A percentile compares a stretch with the other conserved stretches of the same genome.
Conservation (phyloP, 2,888 invertebrate species). For the Andrena marginata region DNA sequence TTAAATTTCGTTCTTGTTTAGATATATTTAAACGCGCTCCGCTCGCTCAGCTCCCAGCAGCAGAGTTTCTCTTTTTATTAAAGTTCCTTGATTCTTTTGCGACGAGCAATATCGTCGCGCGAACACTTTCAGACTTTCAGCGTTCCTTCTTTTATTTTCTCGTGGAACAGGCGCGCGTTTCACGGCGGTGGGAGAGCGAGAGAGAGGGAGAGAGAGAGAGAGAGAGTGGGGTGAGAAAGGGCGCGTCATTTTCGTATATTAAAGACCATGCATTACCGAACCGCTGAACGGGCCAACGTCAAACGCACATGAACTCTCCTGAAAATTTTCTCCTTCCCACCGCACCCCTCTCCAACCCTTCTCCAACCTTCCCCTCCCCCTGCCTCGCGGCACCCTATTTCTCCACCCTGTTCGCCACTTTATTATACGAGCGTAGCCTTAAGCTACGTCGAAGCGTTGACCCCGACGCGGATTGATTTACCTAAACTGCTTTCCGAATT, state of each 20-base stretch:
- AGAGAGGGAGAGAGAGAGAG: too few species aligned
- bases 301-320: slow-evolving; percentile 75
- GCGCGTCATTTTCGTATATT: slow-evolving; percentile 74
- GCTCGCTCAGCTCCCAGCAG: too few species aligned
- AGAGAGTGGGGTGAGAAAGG: slow-evolving; percentile 20
- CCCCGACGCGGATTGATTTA: slow-evolving; percentile 68
- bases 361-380: slow-evolving; percentile 37
- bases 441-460: slow-evolving; percentile 68
- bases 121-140: not conserved
- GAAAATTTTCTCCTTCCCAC: slow-evolving; percentile 58
- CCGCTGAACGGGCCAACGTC: slow-evolving; percentile 79
- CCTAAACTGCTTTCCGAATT: slow-evolving; percentile 66
- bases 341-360: slow-evolving; percentile 24
- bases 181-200: too few species aligned
- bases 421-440: slow-evolving; percentile 69
- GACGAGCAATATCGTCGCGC: not conserved
- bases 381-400: slow-evolving; percentile 47
- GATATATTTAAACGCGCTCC: not conserved
- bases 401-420: slow-evolving; percentile 66
- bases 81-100: not conserved
- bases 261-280: slow-evolving; percentile 73
- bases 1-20: not conserved
- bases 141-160: slow-evolving; percentile 3
- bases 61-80: not conserved
- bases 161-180: not conserved